Evolutionary conservation across 2,888 invertebrate species (phyloP).

Genomic region (Hypsopygia costalis): DNA sequence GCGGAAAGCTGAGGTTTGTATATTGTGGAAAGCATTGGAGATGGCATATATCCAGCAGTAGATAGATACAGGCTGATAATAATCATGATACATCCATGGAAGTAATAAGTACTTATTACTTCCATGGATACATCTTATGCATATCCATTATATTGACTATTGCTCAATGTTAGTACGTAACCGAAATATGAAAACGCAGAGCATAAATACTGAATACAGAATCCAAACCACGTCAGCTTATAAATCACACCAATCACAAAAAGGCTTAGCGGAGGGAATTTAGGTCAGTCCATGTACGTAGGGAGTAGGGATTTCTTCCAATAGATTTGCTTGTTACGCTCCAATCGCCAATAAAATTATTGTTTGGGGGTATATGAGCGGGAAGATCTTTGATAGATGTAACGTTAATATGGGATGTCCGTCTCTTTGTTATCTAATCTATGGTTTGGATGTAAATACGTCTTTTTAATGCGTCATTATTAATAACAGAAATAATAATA

Average conservation of each 20-base stretch:
- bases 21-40: too few species aligned
- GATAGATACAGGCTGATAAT: too few species aligned
- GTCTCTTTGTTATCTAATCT: conserved; percentile 2
- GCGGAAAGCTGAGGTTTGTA: too few species aligned
- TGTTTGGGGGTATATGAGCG: conserved; percentile 23
- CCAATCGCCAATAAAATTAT: conserved; percentile 54
- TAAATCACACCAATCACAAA: conserved; percentile 24
- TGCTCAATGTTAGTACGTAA: too few species aligned
- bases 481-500: background rate
- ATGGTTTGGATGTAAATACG: background rate
- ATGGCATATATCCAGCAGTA: too few species aligned
- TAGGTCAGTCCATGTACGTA: conserved; percentile 51
- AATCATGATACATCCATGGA: too few species aligned
- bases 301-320: conserved; percentile 58
- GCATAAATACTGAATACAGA: too few species aligned
- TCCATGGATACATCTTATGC: too few species aligned
- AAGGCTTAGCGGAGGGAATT: conserved; percentile 41
- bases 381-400: conserved; percentile 33
- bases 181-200: too few species aligned
- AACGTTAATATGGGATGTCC: conserved; percentile 15
- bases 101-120: too few species aligned
- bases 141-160: too few species aligned
- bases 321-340: conserved; percentile 60
- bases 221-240: conserved; percentile 14
- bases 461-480: background rate